Evolutionary conservation across 2,797 vertebrate genomes (phyloP).

Genomic region (Helostoma temminkii): DNA sequence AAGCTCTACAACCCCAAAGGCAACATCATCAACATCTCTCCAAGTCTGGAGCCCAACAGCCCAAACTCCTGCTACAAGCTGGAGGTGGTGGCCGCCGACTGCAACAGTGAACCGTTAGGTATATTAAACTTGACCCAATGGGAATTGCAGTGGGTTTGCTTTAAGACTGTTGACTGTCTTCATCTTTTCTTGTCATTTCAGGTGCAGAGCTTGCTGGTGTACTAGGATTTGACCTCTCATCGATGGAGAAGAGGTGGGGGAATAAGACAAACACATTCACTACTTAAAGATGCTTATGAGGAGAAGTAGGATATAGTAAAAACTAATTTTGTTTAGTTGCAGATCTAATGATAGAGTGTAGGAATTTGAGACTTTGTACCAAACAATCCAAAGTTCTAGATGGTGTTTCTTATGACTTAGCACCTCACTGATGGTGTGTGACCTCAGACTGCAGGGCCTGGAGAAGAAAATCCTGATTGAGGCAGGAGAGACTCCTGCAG

Average conservation of each 20-base stretch:
- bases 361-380: not conserved
- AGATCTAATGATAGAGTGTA: not conserved
- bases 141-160: not conserved
- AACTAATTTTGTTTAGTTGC: not conserved
- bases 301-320: not conserved
- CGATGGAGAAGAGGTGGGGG: constrained; percentile 86
- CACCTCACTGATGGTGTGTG: not conserved
- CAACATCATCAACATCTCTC: constrained; percentile 87
- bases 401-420: not conserved
- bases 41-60: constrained; percentile 79
- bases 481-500: constrained; percentile 78
- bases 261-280: not conserved
- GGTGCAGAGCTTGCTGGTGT: constrained; percentile 78
- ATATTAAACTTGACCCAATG: constrained; percentile 32
- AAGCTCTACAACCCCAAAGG: constrained; percentile 87
- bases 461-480: constrained; percentile 84
- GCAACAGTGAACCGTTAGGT: constrained; percentile 84
- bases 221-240: constrained; percentile 83
- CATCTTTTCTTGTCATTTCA: constrained; percentile 42
- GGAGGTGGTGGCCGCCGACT: constrained; percentile 85
- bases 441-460: constrained; percentile 81
- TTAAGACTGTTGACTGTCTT: not conserved
- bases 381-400: not conserved
- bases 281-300: not conserved
- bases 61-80: constrained; percentile 81